Conservation (phyloP, 2,888 invertebrate genomes). For the Lasioglossum calceatum region DNA sequence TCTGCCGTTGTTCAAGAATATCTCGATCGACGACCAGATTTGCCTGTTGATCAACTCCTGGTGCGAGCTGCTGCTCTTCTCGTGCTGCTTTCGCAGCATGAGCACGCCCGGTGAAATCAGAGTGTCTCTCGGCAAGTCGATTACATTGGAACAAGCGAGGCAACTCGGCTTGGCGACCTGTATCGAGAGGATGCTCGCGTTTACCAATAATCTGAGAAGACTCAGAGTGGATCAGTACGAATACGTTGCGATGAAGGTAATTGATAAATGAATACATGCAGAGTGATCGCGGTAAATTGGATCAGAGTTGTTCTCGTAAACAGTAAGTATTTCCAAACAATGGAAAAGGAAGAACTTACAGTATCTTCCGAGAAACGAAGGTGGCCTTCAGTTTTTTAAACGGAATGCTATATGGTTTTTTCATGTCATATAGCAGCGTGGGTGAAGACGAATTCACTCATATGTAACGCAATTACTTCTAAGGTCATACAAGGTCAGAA, state of each 20-base stretch:
- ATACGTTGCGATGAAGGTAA: constrained; percentile 98
- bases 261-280: constrained; percentile 35
- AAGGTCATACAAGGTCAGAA: too few species aligned
- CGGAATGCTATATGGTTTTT: too few species aligned
- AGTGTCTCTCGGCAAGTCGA: constrained; percentile 88
- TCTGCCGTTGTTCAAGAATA: constrained; percentile 97
- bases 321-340: too few species aligned
- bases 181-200: constrained; percentile 97
- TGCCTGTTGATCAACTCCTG: constrained; percentile 98
- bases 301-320: too few species aligned
- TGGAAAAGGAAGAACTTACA: too few species aligned
- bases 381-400: too few species aligned
- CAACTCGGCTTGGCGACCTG: constrained; percentile 93
- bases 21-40: constrained; percentile 99
- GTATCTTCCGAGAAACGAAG: too few species aligned
- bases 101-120: constrained; percentile 95
- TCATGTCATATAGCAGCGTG: too few species aligned
- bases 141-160: constrained; percentile 88
- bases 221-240: constrained; percentile 97
- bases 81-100: constrained; percentile 97
- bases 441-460: too few species aligned
- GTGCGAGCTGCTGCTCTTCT: constrained; percentile 96
- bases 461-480: too few species aligned
- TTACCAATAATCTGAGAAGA: constrained; percentile 95
- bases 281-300: too few species aligned